A percentile compares a stretch with the other conserved stretches of the same genome.
Conservation (phyloP, 2,888 invertebrate species). For the Mythimna lalbum region DNA sequence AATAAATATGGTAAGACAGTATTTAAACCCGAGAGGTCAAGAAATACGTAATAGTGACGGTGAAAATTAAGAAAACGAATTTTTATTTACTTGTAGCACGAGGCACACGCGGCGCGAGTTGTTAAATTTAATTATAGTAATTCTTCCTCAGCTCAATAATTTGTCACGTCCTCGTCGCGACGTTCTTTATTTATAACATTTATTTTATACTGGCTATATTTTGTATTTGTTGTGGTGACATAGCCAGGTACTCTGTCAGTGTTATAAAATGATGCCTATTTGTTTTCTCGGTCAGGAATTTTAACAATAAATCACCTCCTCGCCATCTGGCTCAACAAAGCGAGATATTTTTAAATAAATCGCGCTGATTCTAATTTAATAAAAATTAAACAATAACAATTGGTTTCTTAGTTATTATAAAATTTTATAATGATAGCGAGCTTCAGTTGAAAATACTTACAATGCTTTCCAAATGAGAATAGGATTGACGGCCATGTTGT, state of each 20-base stretch:
- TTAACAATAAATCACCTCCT: not conserved
- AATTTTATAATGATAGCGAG: not conserved
- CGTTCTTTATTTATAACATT: not conserved
- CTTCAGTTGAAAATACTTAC: not conserved
- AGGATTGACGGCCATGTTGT: no score
- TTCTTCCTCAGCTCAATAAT: slow-evolving; percentile 9
- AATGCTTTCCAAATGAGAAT: no score
- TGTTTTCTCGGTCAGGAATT: not conserved
- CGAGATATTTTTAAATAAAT: not conserved
- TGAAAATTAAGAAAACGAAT: slow-evolving; percentile 37
- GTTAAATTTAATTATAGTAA: slow-evolving; percentile 19
- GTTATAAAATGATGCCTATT: not conserved
- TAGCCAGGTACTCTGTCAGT: not conserved
- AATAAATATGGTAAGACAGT: slow-evolving; percentile 76
- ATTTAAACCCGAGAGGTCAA: slow-evolving; percentile 59
- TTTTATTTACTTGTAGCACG: slow-evolving; percentile 31
- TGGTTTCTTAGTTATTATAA: not conserved
- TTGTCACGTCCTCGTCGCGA: not conserved
- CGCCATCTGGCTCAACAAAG: not conserved
- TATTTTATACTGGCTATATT: not conserved
- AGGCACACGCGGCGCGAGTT: not conserved
- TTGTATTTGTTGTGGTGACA: not conserved
- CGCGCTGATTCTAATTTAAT: not conserved
- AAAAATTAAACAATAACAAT: not conserved
- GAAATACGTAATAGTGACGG: slow-evolving; percentile 64